Conservation (phyloP, 2,797 vertebrate species). For the Percopsis omiscomaycus region DNA sequence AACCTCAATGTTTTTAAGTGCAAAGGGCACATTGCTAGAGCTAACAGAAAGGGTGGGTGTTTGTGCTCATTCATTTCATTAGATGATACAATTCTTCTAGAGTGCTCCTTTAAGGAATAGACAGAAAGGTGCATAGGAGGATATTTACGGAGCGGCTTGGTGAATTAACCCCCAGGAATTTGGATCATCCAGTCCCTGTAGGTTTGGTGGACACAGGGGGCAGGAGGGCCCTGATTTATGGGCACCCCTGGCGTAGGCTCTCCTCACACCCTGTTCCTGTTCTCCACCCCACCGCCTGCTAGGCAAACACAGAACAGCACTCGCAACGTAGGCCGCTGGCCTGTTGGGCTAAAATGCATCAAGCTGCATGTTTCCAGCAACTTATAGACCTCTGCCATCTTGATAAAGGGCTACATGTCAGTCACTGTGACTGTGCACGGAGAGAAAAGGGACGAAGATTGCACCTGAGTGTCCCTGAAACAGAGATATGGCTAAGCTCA, state of each 20-base stretch:
- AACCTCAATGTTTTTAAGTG: slow-evolving; percentile 55
- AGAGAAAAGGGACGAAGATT: slow-evolving; percentile 16
- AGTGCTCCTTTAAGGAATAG: slow-evolving; percentile 40
- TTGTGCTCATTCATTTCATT: neutral
- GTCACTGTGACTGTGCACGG: slow-evolving; percentile 3
- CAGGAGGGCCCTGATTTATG: slow-evolving; percentile 87
- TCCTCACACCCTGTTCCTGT: slow-evolving; percentile 86
- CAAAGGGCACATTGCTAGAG: slow-evolving; percentile 64
- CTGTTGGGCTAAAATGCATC: slow-evolving; percentile 15
- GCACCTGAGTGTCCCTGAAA: slow-evolving; percentile 25
- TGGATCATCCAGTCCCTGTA: slow-evolving; percentile 75
- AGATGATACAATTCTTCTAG: slow-evolving; percentile 31
- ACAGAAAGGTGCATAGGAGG: slow-evolving; percentile 54
- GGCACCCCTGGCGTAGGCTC: slow-evolving; percentile 82
- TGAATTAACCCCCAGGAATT: slow-evolving; percentile 82
- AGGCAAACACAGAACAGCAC: slow-evolving; percentile 33
- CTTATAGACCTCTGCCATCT: neutral
- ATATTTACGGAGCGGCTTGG: slow-evolving; percentile 71
- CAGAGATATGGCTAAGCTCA: slow-evolving; percentile 43
- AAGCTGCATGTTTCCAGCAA: slow-evolving; percentile 10
- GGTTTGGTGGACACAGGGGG: slow-evolving; percentile 71
- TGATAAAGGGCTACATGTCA: neutral
- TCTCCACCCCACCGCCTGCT: slow-evolving; percentile 64
- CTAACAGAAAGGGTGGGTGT: neutral
- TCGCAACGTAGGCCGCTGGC: slow-evolving; percentile 32